Evolutionary conservation across 2,888 invertebrate genomes (phyloP).

Genomic region (Synergus umbraculus): DNA sequence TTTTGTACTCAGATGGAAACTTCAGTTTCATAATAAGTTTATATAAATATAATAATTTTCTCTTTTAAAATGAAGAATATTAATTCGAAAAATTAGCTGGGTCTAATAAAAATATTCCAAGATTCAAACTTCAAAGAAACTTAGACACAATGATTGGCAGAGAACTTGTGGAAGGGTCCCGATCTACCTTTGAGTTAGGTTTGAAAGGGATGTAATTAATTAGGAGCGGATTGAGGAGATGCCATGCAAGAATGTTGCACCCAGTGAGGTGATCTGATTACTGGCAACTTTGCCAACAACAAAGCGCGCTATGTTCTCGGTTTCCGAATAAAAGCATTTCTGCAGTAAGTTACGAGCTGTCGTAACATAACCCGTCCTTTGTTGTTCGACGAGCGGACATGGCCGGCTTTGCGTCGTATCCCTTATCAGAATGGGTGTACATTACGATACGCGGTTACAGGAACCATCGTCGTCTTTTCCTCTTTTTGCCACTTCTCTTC

Average conservation of each 20-base stretch:
- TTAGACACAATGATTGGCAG: neutral
- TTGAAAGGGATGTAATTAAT: slow-evolving; percentile 32
- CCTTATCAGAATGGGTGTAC: slow-evolving; percentile 67
- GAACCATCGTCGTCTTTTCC: slow-evolving; percentile 22
- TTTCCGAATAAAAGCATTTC: slow-evolving; percentile 57
- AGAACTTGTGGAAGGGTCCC: neutral
- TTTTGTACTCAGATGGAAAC: no score
- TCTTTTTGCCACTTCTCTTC: slow-evolving; percentile 33
- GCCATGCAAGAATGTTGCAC: slow-evolving; percentile 42
- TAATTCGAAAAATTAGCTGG: no score
- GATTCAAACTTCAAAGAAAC: neutral
- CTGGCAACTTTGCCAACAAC: slow-evolving; percentile 49
- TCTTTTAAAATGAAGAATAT: no score
- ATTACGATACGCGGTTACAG: slow-evolving; percentile 61
- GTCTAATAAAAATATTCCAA: neutral
- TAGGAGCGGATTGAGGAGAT: slow-evolving; percentile 32
- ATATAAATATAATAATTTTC: no score
- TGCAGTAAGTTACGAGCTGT: slow-evolving; percentile 57
- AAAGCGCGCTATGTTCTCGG: slow-evolving; percentile 47
- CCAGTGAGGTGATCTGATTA: slow-evolving; percentile 50
- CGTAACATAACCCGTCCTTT: slow-evolving; percentile 68
- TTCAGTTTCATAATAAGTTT: no score
- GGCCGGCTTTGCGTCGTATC: slow-evolving; percentile 54
- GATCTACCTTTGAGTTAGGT: slow-evolving; percentile 20
- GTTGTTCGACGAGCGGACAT: slow-evolving; percentile 59